Conservation (phyloP, 2,888 invertebrate genomes). For the Lochmaea capreae region DNA sequence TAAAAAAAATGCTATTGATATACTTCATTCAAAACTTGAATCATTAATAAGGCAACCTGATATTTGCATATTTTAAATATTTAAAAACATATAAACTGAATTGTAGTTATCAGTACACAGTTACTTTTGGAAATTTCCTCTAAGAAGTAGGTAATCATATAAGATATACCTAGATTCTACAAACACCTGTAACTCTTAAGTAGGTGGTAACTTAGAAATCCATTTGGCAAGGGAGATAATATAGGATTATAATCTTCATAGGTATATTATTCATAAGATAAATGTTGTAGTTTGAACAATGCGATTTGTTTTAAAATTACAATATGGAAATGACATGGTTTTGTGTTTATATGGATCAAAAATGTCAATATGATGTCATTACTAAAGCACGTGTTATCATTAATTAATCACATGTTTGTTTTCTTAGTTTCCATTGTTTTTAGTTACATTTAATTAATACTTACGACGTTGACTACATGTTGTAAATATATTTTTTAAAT, state of each 20-base stretch:
- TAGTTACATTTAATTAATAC: neutral
- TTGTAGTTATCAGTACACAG: neutral
- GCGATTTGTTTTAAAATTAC: neutral
- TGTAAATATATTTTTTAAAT: slow-evolving; percentile 8
- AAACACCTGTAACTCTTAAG: neutral
- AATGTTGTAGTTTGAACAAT: neutral
- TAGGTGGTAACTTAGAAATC: no score
- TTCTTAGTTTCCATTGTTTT: neutral
- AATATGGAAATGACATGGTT: neutral
- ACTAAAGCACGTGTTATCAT: neutral
- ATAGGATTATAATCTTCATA: no score
- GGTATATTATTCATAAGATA: neutral
- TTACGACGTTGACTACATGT: neutral
- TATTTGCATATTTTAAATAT: no score
- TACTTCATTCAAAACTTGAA: no score
- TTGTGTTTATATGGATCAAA: neutral
- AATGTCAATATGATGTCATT: neutral
- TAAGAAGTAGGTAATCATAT: neutral
- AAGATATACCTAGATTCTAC: neutral
- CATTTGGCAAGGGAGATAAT: no score
- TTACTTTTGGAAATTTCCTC: neutral
- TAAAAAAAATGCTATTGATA: no score
- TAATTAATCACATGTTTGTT: neutral
- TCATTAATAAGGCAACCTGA: no score
- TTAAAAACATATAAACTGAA: no score